Percentiles rank a stretch among this genome's conserved stretches.
Conservation (phyloP, 1,140 invertebrate species). For the Linepithema humile region DNA sequence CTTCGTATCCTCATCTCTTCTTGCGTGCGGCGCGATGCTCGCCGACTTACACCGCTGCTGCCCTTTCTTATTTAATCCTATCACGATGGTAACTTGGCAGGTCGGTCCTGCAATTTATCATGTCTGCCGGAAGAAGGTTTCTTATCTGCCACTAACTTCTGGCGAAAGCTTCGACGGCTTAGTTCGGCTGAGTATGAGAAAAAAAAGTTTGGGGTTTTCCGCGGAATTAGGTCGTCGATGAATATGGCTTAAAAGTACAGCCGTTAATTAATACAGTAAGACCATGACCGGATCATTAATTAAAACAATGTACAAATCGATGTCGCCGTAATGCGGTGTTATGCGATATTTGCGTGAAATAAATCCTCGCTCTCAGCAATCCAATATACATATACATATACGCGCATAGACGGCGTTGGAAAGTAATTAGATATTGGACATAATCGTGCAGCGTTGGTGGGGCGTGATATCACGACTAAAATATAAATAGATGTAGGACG, state of each 20-base stretch:
- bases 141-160: conserved; percentile 11
- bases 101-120: conserved; percentile 43
- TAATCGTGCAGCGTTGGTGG: conserved; percentile 20
- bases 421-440: conserved; percentile 49
- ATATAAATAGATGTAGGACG: conserved; percentile 28
- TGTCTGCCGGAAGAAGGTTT: conserved; percentile 4
- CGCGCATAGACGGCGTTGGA: conserved; percentile 10
- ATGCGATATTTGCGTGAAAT: conserved; percentile 39
- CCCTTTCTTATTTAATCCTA: conserved; percentile 36
- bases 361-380: conserved; percentile 32
- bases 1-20: conserved; percentile 16
- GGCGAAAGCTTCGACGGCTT: background rate
- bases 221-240: background rate
- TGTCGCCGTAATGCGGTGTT: conserved; percentile 4
- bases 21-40: background rate
- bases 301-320: conserved; percentile 43
- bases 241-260: background rate
- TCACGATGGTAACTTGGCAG: background rate
- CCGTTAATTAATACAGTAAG: conserved; percentile 26
- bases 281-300: conserved; percentile 17
- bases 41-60: background rate
- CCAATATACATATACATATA: conserved; percentile 47
- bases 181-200: conserved; percentile 9
- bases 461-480: conserved; percentile 22
- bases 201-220: background rate